Percentiles rank a stretch among this genome's conserved stretches.
Evolutionary conservation across 2,888 invertebrate genomes (phyloP).

Genomic region (Harpalus rufipes): DNA sequence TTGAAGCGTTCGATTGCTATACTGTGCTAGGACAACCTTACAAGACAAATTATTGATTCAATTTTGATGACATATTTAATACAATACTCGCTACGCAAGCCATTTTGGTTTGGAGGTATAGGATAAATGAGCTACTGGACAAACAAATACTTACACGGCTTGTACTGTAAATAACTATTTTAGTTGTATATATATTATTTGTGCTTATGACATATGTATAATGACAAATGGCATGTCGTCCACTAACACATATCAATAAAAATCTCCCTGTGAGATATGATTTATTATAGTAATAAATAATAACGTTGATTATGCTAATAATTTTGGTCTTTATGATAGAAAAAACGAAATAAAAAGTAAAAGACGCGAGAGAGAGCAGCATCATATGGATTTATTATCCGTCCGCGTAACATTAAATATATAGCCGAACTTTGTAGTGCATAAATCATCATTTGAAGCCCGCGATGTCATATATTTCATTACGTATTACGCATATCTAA

Average conservation of each 20-base stretch:
- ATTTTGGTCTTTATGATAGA: constrained; percentile 21
- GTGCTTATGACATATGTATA: background rate
- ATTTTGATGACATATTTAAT: too few relatives aligned
- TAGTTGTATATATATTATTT: background rate
- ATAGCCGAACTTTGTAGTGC: constrained; percentile 50
- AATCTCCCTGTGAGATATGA: background rate
- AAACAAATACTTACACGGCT: too few relatives aligned
- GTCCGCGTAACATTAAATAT: constrained; percentile 42
- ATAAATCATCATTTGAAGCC: constrained; percentile 58
- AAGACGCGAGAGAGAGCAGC: constrained; percentile 9
- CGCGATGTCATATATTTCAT: constrained; percentile 60
- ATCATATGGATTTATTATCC: constrained; percentile 12
- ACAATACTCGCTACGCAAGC: too few relatives aligned
- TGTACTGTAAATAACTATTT: too few relatives aligned
- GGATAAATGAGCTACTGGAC: too few relatives aligned
- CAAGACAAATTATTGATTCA: too few relatives aligned
- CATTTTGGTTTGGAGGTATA: too few relatives aligned
- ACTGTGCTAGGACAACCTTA: too few relatives aligned
- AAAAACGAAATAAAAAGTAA: constrained; percentile 22
- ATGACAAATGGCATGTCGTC: background rate
- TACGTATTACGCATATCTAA: constrained; percentile 49
- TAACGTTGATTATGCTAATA: constrained; percentile 37
- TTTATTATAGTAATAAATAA: constrained; percentile 13
- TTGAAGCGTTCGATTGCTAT: too few relatives aligned
- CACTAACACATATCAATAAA: background rate